Evolutionary conservation across 2,797 vertebrate genomes (phyloP), one percentile per base, ranked within the genome.

Genomic region (Melanogrammus aeglefinus): DNA sequence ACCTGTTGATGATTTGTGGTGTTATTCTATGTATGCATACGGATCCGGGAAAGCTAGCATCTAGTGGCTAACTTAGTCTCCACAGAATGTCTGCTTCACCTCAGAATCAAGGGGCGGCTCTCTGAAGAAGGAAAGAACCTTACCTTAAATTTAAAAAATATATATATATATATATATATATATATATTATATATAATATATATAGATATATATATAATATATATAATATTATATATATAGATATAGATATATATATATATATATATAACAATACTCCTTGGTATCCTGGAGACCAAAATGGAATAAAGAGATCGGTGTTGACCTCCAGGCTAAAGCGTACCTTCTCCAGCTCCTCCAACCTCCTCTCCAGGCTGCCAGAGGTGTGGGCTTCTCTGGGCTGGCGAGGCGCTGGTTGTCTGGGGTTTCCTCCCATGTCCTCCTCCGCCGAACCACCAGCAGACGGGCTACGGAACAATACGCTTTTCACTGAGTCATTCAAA

Each of bases 321-420:
- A 44, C 41, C 41, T 44, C 47, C 21, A 27, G 69, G 31, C 29
- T 31, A 4, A 16, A 24, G 16, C n/a, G 8, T 88, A 98, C 97
- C 95, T 91, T 96, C 92, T 99, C 98, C 89, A 99, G 96, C 79
- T 99, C 97, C 81, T 99, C 97, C 84, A 98, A 87, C 91, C 94
- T 96, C 84, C 94, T 97, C 91, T 99, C 97, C 93, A 96, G 90
- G 85, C 87, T 39, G 31, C 87, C 93, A 18, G 94, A 29, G 0
- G 82, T 88, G 33, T 90, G 36, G 21, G 90, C 85, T 79, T 97
- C 96, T 86, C 93, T 93, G 91, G 84, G 88, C 8, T 95, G 95
- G 69, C 95, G 95, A 87, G 84, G 85, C 76, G 95, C 92, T 78
- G 95, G 93, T 21, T 95, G 95, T 70, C 82, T 83, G 83, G 85